Conservation (phyloP, 1,140 invertebrate genomes). For the Radopholus similis region DNA sequence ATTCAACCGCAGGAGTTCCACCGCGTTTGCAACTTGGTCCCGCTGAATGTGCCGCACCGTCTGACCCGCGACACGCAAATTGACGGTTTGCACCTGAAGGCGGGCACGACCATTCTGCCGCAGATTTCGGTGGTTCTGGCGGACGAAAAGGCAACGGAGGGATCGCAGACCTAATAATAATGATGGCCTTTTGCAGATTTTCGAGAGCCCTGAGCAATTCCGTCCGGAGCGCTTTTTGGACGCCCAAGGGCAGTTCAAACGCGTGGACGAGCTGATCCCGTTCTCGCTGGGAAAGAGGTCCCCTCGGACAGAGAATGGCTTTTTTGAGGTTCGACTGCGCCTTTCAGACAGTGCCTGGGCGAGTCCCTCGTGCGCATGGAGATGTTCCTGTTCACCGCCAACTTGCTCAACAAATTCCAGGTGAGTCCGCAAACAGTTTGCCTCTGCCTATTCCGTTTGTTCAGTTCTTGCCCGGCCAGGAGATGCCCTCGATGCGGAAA, state of each 20-base stretch:
- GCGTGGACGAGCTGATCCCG: slow-evolving; percentile 26
- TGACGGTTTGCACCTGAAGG: slow-evolving; percentile 9
- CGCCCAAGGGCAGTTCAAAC: slow-evolving; percentile 28
- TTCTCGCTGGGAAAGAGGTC: slow-evolving; percentile 24
- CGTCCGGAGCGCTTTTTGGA: slow-evolving; percentile 29
- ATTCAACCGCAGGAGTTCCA: slow-evolving; percentile 24
- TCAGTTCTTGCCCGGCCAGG: too few relatives aligned
- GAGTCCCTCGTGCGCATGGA: too few relatives aligned
- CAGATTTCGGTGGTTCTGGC: slow-evolving; percentile 25
- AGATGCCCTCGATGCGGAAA: too few relatives aligned
- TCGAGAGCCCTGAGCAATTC: slow-evolving; percentile 22
- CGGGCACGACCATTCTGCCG: slow-evolving; percentile 26
- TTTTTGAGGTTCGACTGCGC: too few relatives aligned
- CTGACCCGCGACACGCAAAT: slow-evolving; percentile 26
- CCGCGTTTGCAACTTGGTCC: slow-evolving; percentile 30
- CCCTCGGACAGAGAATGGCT: too few relatives aligned
- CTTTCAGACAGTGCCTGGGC: too few relatives aligned
- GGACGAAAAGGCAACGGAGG: slow-evolving; percentile 20
- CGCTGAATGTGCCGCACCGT: slow-evolving; percentile 12
- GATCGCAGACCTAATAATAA: slow-evolving; percentile 1
- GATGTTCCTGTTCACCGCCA: too few relatives aligned
- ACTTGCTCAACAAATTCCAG: too few relatives aligned
- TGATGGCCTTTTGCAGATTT: slow-evolving; percentile 9
- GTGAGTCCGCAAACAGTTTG: too few relatives aligned
- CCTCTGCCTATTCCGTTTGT: too few relatives aligned